Evolutionary conservation across 1,140 invertebrate species (phyloP).

Genomic region (Drosophila sechellia): DNA sequence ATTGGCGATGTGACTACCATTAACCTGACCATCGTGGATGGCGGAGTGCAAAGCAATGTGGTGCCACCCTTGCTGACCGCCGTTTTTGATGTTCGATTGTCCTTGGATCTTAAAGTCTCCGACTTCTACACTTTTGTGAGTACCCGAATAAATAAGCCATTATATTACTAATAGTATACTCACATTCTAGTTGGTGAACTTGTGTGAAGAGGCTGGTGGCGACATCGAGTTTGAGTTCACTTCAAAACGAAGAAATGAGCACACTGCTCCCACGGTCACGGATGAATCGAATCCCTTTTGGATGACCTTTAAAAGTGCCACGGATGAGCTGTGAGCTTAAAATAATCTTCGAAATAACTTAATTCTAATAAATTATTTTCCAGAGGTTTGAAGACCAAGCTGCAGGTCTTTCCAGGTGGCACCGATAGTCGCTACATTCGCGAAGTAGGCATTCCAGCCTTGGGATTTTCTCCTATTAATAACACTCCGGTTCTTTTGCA

Average conservation of each 20-base stretch:
- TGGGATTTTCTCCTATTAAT: slow-evolving; percentile 93
- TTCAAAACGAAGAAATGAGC: slow-evolving; percentile 86
- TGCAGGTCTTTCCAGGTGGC: slow-evolving; percentile 91
- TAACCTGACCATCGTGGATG: slow-evolving; percentile 93
- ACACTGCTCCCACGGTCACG: slow-evolving; percentile 87
- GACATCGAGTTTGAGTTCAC: slow-evolving; percentile 89
- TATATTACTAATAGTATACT: too few relatives aligned
- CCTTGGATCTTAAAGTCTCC: slow-evolving; percentile 89
- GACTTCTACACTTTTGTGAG: slow-evolving; percentile 84
- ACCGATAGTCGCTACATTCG: slow-evolving; percentile 91
- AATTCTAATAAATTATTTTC: neutral
- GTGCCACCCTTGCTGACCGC: slow-evolving; percentile 92
- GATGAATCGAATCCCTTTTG: slow-evolving; percentile 91
- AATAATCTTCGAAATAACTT: too few relatives aligned
- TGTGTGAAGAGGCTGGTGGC: slow-evolving; percentile 93
- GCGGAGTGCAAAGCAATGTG: slow-evolving; percentile 97
- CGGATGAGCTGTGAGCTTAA: slow-evolving; percentile 85
- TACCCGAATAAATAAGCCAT: neutral
- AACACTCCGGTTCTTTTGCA: slow-evolving; percentile 90
- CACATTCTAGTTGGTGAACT: slow-evolving; percentile 86
- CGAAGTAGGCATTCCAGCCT: slow-evolving; percentile 89
- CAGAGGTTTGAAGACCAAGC: slow-evolving; percentile 86
- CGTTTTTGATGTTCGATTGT: slow-evolving; percentile 92
- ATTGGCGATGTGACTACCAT: slow-evolving; percentile 94
- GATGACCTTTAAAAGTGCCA: slow-evolving; percentile 89